A percentile compares a stretch with the other conserved stretches of the same genome.
These are phyloP conservation scores for Orthonevra nobilis DNA, from an alignment of 2,888 invertebrate genomes.

Conservation along the genomic window DNA sequence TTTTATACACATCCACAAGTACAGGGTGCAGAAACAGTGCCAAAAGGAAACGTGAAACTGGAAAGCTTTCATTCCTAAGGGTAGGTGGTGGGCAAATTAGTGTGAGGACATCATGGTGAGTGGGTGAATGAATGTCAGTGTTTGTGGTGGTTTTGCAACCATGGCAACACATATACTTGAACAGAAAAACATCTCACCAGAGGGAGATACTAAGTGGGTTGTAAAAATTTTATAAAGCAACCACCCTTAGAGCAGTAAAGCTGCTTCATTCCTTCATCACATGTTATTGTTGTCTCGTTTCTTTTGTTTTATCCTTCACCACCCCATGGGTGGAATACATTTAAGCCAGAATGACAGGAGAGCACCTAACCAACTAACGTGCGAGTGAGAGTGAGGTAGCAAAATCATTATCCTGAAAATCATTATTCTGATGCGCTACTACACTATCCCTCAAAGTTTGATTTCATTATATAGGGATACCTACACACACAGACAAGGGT, in stretches of 20 bases:
- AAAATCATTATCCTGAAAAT: constrained; percentile 66
- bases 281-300: too few relatives aligned
- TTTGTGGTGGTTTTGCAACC: constrained; percentile 65
- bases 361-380: background rate
- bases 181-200: constrained; percentile 37
- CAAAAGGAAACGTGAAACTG: constrained; percentile 38
- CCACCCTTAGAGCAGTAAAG: constrained; percentile 59
- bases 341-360: constrained; percentile 46
- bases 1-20: constrained; percentile 16
- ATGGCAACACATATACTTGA: constrained; percentile 50
- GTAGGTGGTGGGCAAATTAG: constrained; percentile 34
- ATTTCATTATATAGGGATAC: constrained; percentile 56
- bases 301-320: constrained; percentile 25
- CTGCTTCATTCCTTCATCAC: constrained; percentile 15
- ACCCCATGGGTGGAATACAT: constrained; percentile 58
- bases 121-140: constrained; percentile 56
- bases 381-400: constrained; percentile 30
- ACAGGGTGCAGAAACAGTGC: constrained; percentile 29
- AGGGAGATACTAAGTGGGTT: constrained; percentile 47
- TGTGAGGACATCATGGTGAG: constrained; percentile 28
- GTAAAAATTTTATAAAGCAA: constrained; percentile 42
- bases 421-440: constrained; percentile 55
- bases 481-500: background rate
- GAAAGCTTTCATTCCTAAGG: constrained; percentile 57
- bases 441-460: constrained; percentile 58